Percentiles rank a stretch among this genome's conserved stretches.
These are phyloP conservation scores for Hyalella azteca DNA, from an alignment of 2,888 invertebrate species.

Conservation along the genomic window DNA sequence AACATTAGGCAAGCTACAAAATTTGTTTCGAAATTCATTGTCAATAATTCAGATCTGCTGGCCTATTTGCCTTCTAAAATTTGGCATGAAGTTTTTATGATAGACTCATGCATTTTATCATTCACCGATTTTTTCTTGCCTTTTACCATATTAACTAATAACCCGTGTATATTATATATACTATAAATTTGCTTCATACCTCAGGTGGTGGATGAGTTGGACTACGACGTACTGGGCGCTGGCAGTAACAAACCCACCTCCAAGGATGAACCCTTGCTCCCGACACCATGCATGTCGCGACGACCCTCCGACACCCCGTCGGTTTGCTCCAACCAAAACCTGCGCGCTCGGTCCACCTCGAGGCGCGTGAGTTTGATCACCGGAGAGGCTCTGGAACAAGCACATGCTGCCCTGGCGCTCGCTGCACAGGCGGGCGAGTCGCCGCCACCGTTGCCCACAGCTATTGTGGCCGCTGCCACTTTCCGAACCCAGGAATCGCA, in stretches of 20 bases:
- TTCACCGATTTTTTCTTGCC: no score
- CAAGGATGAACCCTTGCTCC: slow-evolving; percentile 21
- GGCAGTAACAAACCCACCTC: slow-evolving; percentile 13
- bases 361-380: slow-evolving; percentile 52
- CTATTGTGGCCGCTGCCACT: neutral
- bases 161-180: no score
- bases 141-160: no score
- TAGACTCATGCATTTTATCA: no score
- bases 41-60: no score
- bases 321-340: neutral
- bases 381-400: slow-evolving; percentile 53
- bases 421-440: slow-evolving; percentile 23
- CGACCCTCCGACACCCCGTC: slow-evolving; percentile 38
- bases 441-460: neutral
- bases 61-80: no score
- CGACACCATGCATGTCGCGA: slow-evolving; percentile 26
- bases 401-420: slow-evolving; percentile 45
- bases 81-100: no score
- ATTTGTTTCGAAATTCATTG: no score
- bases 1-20: no score
- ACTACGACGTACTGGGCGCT: slow-evolving; percentile 34
- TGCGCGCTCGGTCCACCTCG: slow-evolving; percentile 44
- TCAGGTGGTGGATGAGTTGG: slow-evolving; percentile 34
- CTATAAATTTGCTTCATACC: neutral
- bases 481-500: neutral